Conservation (phyloP, 2,797 vertebrate genomes). For the Anableps anableps region DNA sequence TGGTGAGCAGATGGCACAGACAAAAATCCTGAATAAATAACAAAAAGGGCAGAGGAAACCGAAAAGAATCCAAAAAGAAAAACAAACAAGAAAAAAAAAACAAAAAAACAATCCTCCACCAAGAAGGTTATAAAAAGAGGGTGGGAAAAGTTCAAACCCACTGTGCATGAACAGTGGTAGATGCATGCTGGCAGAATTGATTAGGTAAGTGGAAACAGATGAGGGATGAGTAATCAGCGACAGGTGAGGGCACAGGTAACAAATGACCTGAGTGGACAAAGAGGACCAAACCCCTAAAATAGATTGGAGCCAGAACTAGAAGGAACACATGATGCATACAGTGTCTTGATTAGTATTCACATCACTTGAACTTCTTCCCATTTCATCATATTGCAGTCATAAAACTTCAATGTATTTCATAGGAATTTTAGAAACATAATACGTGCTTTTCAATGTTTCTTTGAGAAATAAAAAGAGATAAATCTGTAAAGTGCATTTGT, state of each 20-base stretch:
- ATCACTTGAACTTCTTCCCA: neutral
- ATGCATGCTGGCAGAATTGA: neutral
- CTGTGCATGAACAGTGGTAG: neutral
- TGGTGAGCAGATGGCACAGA: neutral
- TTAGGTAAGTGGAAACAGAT: neutral
- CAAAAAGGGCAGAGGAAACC: neutral
- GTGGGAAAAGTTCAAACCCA: neutral
- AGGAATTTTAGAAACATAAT: neutral
- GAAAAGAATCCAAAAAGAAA: neutral
- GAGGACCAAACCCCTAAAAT: neutral
- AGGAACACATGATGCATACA: neutral
- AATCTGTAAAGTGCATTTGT: neutral
- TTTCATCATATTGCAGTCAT: neutral
- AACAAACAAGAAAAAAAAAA: neutral
- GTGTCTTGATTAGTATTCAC: neutral
- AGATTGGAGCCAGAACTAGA: neutral
- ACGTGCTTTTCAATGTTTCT: neutral
- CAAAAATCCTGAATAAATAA: neutral
- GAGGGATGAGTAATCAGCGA: neutral
- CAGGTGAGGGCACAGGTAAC: neutral
- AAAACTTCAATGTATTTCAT: neutral
- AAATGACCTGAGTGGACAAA: neutral
- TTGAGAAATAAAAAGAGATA: neutral
- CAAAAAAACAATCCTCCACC: neutral
- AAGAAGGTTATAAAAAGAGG: neutral